Base-by-base conservation (phyloP, 2,888 invertebrate species). In the Cantharis lateralis region DNA sequence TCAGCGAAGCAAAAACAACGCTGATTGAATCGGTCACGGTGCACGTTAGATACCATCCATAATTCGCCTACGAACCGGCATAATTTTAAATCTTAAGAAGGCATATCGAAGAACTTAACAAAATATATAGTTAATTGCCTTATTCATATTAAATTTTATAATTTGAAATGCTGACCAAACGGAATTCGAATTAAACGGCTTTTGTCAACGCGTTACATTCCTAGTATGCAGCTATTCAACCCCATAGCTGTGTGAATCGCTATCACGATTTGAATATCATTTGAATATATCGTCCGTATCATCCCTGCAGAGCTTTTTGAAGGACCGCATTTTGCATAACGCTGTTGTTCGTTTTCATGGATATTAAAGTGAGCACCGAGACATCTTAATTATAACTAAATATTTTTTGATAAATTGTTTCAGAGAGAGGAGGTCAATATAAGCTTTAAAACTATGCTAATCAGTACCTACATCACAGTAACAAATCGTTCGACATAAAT, bases 1-100 rank as follows among this genome's bases (percentile, higher is more conserved):
- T 87, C 86, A 84, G 83, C 83, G 86, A 84, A 86, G 85, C 85
- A 86, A 86, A 86, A 85, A 86, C 84, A 85, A 85, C 84, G 84
- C 81, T 84, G 85, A 86, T 85, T 86, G 85, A 84, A 85, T 77
- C 75, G 79, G 78, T 78, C 63, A 48, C 48, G 48, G 48, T 48
- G 48, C 48, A 48, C 48, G 48, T 48, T 48, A 48, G 48, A 48
- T 48, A 48, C 48, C 48, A 48, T 24, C 68, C 24, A 26, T 68
- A 26, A 64, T 64, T 18, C 64, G 64, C 64, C 15, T 20, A 64
- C 18, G 16, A 64, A 48, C 48, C 48, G 10, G 48, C n/a, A 48
- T 48, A 48, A 48, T 48, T 48, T 48, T 48, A 48, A 48, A 48
- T 48, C 48, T 48, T 48, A 48, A 48, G n/a, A 48, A 48, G 48